Conservation (phyloP, 1,140 invertebrate species). For the Batillaria attramentaria region DNA sequence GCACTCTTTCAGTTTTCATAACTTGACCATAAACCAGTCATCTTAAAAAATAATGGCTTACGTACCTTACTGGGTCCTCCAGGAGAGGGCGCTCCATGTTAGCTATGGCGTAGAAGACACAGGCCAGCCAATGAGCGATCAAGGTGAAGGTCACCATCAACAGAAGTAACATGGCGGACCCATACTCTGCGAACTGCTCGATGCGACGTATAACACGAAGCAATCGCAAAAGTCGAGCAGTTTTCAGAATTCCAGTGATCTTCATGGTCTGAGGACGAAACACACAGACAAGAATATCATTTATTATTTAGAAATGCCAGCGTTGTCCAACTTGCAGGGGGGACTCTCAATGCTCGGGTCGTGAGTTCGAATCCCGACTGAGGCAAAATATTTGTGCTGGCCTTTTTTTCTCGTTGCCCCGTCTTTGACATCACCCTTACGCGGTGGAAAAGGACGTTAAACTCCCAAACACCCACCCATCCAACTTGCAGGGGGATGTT, state of each 20-base stretch:
- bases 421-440: too few species aligned
- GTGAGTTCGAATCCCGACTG: too few species aligned
- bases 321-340: too few species aligned
- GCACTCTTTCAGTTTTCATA: not conserved
- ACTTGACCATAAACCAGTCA: not conserved
- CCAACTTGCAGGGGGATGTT: too few species aligned
- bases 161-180: conserved; percentile 94
- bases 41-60: not conserved
- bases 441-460: too few species aligned
- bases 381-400: too few species aligned
- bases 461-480: too few species aligned
- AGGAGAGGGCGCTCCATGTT: conserved; percentile 67
- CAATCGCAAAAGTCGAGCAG: conserved; percentile 92
- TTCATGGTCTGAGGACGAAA: conserved; percentile 89
- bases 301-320: too few species aligned
- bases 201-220: conserved; percentile 97
- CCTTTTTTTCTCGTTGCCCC: too few species aligned
- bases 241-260: conserved; percentile 96
- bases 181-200: conserved; percentile 99
- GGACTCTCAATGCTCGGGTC: too few species aligned
- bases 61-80: conserved; percentile 48
- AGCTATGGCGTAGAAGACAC: conserved; percentile 85
- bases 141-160: conserved; percentile 98
- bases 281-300: not conserved
- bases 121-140: conserved; percentile 99